Conservation (phyloP, 2,797 vertebrate genomes). For the Myotis vivesi region DNA sequence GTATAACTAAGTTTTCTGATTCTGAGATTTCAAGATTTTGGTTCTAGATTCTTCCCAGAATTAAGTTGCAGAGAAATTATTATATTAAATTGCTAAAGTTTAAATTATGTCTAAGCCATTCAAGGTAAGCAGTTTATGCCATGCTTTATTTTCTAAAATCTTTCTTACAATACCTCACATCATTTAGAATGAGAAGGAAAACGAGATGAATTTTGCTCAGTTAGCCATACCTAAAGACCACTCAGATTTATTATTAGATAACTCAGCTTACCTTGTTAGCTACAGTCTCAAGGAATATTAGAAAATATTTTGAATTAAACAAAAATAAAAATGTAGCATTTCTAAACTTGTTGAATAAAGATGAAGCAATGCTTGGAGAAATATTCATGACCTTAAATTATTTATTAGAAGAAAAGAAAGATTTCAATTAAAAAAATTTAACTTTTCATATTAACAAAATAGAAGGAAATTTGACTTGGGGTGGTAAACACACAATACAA, state of each 20-base stretch:
- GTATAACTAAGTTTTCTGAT: background rate
- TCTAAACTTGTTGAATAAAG: background rate
- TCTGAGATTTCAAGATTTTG: background rate
- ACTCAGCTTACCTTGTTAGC: background rate
- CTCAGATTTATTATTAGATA: background rate
- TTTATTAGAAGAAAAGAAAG: background rate
- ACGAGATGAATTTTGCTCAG: background rate
- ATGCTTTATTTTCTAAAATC: background rate
- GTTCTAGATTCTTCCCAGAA: background rate
- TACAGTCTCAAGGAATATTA: background rate
- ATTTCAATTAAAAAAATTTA: background rate
- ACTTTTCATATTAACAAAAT: background rate
- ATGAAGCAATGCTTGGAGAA: background rate
- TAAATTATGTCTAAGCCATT: background rate
- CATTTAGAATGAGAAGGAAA: background rate
- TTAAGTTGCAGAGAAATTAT: background rate
- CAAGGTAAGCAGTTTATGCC: background rate
- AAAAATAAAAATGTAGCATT: background rate
- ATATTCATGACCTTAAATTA: background rate
- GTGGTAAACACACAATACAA: background rate
- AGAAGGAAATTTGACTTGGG: background rate
- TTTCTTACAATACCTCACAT: background rate
- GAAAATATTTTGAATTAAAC: background rate
- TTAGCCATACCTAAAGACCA: background rate
- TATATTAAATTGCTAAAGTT: background rate